Evolutionary conservation across 2,888 invertebrate species (phyloP), one percentile per base, ranked within the genome.

Genomic region (Helicoverpa assulta): DNA sequence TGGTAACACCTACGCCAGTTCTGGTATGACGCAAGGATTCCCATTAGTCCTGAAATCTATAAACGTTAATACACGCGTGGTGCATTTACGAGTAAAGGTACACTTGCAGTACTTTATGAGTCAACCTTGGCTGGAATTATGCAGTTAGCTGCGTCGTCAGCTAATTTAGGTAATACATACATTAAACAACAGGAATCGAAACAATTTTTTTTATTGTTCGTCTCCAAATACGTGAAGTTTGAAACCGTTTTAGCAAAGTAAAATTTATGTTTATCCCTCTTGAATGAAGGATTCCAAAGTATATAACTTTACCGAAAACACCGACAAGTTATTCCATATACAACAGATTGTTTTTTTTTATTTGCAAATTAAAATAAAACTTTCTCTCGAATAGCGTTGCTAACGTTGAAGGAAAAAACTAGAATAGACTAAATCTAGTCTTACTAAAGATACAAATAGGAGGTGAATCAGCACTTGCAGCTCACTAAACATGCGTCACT

Each of bases 1-100:
- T 68, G 71, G 70, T 69, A 10, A 70, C 75, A 59, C 78, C 70
- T 67, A 72, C 81, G 61, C 55, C 29, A 47, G 72, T 29, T 59
- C 19, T 43, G 26, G 19, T 19, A 61, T 76, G 68, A 81, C 69
- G 68, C 59, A 62, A 67, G 61, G 21, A 37, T 67, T 51, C 51
- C 64, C 54, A 78, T 71, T 70, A 78, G 14, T 69, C 57, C 54
- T 59, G 43, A 71, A 73, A 70, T 67, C 65, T 63, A 54, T 57
- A 56, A 75, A 76, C 33, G 43, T 51, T 43, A 57, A 60, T 29
- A 19, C 29, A 64, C 29, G 33, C 66, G 7, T n/a, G 52, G 59
- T 65, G 72, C 63, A 70, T 62, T 68, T 63, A 55, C 50, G 21
- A 65, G 67, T 62, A 78, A 69, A 68, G 26, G 53, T 26, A 60